Evolutionary conservation across 2,113 vertebrate genomes (phyloP), one percentile per base, ranked within the genome.

Genomic region (Merops nubicus): DNA sequence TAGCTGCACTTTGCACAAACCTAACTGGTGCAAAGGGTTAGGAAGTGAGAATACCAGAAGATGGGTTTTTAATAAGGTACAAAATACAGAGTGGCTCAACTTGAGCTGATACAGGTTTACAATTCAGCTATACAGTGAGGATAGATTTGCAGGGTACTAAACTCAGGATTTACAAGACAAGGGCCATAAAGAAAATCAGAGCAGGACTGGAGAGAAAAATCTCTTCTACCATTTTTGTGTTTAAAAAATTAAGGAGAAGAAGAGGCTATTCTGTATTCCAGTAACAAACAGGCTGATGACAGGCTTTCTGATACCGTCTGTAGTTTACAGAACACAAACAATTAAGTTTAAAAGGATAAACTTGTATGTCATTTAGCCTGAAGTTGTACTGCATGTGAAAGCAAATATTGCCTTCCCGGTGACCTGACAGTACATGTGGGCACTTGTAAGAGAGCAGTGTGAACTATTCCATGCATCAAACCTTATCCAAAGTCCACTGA

Each of bases 341-440:
- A 80, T 92, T 85, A 97, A 88, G 83, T 47, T 90, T 94, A 76
- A 96, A 86, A 96, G 85, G 75, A 87, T 96, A 95, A 97, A 90
- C 74, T 88, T 94, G 85, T 64, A 75, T 56, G 65, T 86, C 25
- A 1, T 90, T 97, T 89, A 93, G 45, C 86, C 94, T 94, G 42
- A 88, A 96, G 50, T 84, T 84, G 73, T 86, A 91, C 84, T 40
- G 63, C 68, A 43, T 85, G 33, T 79, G 93, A 89, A 89, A 96
- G 95, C 80, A 97, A 95, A 94, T 72, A 25, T 29, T 91, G 93
- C 65, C 53, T 94, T 94, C 83, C 81, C 47, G 63, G 40, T 28
- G 53, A 77, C 72, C 84, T 85, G 64, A 54, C 26, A 33, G 45
- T 54, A 70, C 85, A 63, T 1, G 34, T 34, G 43, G 50, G 59